Percentiles rank a stretch among this genome's conserved stretches.
Conservation (phyloP, 2,888 invertebrate genomes). For the Flabesymbios commensalis region DNA sequence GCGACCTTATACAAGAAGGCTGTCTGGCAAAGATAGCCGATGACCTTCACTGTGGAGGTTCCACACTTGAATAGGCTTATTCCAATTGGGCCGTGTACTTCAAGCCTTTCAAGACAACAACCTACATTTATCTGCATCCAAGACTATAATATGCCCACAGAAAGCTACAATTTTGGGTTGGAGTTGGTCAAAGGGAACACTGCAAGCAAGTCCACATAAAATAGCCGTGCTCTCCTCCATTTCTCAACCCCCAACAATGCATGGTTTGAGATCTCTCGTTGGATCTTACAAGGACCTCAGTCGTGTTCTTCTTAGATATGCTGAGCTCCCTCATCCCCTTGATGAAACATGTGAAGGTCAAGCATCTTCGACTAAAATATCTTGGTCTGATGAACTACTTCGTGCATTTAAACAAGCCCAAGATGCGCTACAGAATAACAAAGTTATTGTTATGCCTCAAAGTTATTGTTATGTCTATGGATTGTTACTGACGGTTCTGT, state of each 20-base stretch:
- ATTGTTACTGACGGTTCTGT: constrained; percentile 7
- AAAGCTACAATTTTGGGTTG: not conserved
- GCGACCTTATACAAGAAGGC: constrained; percentile 8
- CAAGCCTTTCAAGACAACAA: not conserved
- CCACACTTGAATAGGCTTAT: not conserved
- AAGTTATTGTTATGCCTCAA: not conserved
- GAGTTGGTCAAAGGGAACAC: constrained; percentile 1
- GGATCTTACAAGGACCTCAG: constrained; percentile 7
- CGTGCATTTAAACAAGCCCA: not conserved
- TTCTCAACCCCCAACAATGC: not conserved
- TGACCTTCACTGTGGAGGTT: no score
- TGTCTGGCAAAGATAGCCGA: constrained; percentile 4
- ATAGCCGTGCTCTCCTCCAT: not conserved
- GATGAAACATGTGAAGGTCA: not conserved
- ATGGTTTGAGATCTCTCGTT: not conserved
- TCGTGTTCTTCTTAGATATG: constrained; percentile 4
- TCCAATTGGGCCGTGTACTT: not conserved
- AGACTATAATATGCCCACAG: not conserved
- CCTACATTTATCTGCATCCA: not conserved
- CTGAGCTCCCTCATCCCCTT: not conserved
- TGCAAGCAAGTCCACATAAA: constrained; percentile 4
- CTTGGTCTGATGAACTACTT: not conserved
- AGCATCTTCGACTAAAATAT: not conserved
- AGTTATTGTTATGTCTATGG: not conserved
- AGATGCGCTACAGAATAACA: not conserved